phyloP scores from a whole-genome alignment of 2,888 invertebrate species.

The Isoperla grammatica region DNA sequence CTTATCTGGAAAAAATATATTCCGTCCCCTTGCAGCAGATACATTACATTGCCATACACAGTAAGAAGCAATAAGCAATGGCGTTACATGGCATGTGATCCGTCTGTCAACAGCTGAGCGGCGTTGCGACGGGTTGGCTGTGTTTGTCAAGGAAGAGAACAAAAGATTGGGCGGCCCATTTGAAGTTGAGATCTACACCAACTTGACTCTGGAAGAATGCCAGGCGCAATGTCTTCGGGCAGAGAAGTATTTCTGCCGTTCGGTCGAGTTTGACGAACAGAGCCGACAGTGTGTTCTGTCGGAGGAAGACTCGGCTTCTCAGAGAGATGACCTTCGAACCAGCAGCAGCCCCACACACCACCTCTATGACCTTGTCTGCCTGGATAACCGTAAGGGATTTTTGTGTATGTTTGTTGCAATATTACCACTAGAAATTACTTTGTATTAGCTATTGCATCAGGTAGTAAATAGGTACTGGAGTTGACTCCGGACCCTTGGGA shows the following conservation, averaged over 20 bases:
- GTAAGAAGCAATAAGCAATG: too few relatives aligned
- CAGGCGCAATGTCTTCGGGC: conserved; percentile 81
- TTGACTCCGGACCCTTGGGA: too few relatives aligned
- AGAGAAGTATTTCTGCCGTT: conserved; percentile 85
- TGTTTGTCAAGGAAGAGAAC: conserved; percentile 86
- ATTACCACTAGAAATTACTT: background rate
- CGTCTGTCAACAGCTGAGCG: too few relatives aligned
- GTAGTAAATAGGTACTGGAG: too few relatives aligned
- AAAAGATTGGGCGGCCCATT: conserved; percentile 82
- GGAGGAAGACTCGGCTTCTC: conserved; percentile 85
- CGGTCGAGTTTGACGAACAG: conserved; percentile 84
- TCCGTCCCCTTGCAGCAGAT: too few relatives aligned
- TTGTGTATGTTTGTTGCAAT: conserved; percentile 6
- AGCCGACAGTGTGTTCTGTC: conserved; percentile 82
- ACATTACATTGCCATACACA: too few relatives aligned
- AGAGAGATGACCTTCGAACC: conserved; percentile 80
- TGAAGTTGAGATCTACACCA: conserved; percentile 80
- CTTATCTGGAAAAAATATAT: too few relatives aligned
- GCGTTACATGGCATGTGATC: too few relatives aligned
- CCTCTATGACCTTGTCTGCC: conserved; percentile 82
- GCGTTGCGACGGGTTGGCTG: conserved; percentile 78
- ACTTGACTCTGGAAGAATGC: conserved; percentile 81
- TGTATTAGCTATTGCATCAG: too few relatives aligned
- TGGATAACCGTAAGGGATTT: conserved; percentile 76
- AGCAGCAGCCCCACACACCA: conserved; percentile 81